Conservation (phyloP, 2,797 vertebrate genomes). For the Lemur catta region DNA sequence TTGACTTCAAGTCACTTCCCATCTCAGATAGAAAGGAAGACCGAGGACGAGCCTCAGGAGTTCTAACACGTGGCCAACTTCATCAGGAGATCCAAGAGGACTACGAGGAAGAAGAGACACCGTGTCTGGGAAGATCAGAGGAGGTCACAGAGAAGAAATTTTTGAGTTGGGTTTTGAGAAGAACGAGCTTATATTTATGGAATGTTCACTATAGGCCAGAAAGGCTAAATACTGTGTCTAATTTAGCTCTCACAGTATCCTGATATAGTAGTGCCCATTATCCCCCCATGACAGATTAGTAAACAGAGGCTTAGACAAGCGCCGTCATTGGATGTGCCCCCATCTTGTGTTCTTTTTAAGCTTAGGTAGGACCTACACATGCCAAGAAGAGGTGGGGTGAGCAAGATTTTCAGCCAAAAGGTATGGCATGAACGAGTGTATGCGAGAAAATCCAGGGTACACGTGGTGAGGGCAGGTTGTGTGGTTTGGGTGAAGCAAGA, state of each 20-base stretch:
- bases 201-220: neutral
- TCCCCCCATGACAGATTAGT: neutral
- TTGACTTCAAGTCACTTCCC: neutral
- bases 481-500: neutral
- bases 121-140: neutral
- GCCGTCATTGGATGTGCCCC: neutral
- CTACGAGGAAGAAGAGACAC: neutral
- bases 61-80: neutral
- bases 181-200: neutral
- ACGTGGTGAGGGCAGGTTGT: neutral
- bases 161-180: neutral
- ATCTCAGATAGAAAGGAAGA: neutral
- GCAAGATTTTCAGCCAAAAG: neutral
- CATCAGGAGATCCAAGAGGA: neutral
- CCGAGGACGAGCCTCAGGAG: rapidly evolving
- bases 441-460: rapidly evolving
- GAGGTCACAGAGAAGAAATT: neutral
- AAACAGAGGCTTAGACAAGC: neutral
- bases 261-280: neutral
- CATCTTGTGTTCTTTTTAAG: neutral
- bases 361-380: neutral
- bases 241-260: neutral
- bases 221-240: neutral
- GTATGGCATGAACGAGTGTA: rapidly evolving
- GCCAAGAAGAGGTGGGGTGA: neutral